Evolutionary conservation across 2,888 invertebrate genomes (phyloP).

Genomic region (Meloe dianella): DNA sequence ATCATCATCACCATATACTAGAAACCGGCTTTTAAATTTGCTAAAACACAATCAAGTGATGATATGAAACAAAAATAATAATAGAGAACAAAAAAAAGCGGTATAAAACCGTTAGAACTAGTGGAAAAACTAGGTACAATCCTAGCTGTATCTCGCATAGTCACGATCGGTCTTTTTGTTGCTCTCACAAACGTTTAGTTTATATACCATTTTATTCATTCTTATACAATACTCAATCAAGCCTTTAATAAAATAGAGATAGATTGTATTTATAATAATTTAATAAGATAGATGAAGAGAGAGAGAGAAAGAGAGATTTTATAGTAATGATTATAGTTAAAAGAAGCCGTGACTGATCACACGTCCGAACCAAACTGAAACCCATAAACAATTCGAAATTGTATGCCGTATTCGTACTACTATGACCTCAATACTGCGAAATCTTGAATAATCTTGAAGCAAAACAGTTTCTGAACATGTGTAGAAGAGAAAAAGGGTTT

Average conservation of each 20-base stretch:
- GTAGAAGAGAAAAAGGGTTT: too few relatives aligned
- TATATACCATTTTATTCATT: conserved; percentile 30
- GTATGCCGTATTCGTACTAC: not conserved
- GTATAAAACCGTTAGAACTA: conserved; percentile 38
- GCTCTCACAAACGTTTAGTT: conserved; percentile 27
- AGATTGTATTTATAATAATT: not conserved
- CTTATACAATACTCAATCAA: conserved; percentile 20
- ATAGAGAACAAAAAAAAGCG: conserved; percentile 37
- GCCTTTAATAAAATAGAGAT: not conserved
- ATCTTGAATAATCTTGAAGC: not conserved
- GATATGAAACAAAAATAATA: not conserved
- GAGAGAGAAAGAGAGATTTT: conserved; percentile 16
- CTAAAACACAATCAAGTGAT: not conserved
- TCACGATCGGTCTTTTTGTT: conserved; percentile 35
- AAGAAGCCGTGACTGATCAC: conserved; percentile 21
- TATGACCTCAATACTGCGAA: not conserved
- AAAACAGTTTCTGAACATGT: too few relatives aligned
- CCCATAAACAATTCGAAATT: too few relatives aligned
- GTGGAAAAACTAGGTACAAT: conserved; percentile 43
- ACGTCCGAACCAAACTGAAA: conserved; percentile 15
- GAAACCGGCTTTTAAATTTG: conserved; percentile 5
- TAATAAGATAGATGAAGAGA: too few relatives aligned
- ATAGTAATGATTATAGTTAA: conserved; percentile 20
- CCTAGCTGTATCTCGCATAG: conserved; percentile 44
- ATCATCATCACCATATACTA: not conserved